Percentiles rank a stretch among this genome's conserved stretches.
Evolutionary conservation across 2,888 invertebrate genomes (phyloP).

Genomic region (Bugulina stolonifera): DNA sequence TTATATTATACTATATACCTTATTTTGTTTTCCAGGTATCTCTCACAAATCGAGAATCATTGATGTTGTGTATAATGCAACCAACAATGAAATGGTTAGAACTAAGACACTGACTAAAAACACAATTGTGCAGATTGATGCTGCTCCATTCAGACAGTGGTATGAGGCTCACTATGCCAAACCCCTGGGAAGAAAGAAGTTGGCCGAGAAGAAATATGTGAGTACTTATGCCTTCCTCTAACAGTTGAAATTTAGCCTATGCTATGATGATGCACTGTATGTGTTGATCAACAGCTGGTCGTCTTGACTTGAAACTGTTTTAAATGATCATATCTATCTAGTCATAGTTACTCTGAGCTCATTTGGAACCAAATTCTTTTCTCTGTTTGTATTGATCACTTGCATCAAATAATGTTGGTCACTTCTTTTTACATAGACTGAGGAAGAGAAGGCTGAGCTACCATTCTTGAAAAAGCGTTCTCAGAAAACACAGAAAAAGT

Average conservation of each 20-base stretch:
- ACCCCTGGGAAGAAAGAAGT: slow-evolving; percentile 92
- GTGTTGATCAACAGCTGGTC: too few species aligned
- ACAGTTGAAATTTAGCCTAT: neutral
- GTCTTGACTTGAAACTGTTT: too few species aligned
- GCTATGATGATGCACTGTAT: neutral
- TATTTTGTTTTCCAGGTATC: too few species aligned
- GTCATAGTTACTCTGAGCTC: slow-evolving; percentile 26
- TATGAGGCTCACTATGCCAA: slow-evolving; percentile 94
- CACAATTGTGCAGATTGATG: slow-evolving; percentile 92
- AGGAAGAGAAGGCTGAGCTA: slow-evolving; percentile 23
- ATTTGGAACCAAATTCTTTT: too few species aligned
- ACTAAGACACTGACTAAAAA: slow-evolving; percentile 99
- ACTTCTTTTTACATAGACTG: slow-evolving; percentile 35
- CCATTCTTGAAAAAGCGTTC: slow-evolving; percentile 71
- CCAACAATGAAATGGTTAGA: slow-evolving; percentile 98
- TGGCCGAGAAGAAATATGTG: slow-evolving; percentile 63
- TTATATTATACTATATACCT: too few species aligned
- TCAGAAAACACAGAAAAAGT: slow-evolving; percentile 86
- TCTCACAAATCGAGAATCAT: slow-evolving; percentile 96
- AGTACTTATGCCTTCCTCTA: slow-evolving; percentile 47
- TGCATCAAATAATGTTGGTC: too few species aligned
- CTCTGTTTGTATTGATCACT: too few species aligned
- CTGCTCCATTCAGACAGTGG: slow-evolving; percentile 98
- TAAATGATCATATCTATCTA: too few species aligned
- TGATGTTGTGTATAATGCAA: slow-evolving; percentile 99